These are phyloP conservation scores for Pyrrhia umbra DNA, from an alignment of 2,888 invertebrate species.

Conservation along the genomic window DNA sequence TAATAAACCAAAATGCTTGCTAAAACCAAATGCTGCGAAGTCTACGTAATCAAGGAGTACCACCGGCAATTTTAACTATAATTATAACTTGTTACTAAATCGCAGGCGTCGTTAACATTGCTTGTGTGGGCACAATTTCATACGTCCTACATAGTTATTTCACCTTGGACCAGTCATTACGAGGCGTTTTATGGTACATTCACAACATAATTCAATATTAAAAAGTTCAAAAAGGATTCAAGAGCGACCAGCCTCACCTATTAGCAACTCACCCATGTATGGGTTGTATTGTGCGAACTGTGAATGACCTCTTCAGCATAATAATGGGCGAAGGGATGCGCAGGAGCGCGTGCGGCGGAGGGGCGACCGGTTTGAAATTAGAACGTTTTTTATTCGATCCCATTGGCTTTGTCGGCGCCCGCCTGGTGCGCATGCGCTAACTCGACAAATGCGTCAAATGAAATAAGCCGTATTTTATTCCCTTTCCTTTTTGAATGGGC, in stretches of 20 bases:
- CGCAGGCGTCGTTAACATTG: conserved; percentile 43
- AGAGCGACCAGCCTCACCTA: conserved; percentile 76
- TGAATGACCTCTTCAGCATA: conserved; percentile 90
- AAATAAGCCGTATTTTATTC: conserved; percentile 89
- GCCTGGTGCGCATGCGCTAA: conserved; percentile 89
- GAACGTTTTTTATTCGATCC: conserved; percentile 87
- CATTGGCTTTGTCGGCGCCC: conserved; percentile 87
- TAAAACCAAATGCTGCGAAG: conserved; percentile 27
- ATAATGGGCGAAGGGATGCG: conserved; percentile 89
- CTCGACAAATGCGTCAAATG: conserved; percentile 89
- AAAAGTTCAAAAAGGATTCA: conserved; percentile 70
- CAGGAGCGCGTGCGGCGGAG: conserved; percentile 87
- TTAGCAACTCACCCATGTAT: conserved; percentile 79
- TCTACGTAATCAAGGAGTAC: conserved; percentile 52
- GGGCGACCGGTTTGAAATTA: conserved; percentile 90
- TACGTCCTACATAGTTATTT: conserved; percentile 54
- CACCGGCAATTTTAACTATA: conserved; percentile 32
- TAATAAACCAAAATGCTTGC: conserved; percentile 36
- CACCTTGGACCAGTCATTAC: conserved; percentile 51
- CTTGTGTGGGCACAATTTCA: conserved; percentile 57
- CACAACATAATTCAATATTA: conserved; percentile 40
- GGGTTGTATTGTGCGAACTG: conserved; percentile 88
- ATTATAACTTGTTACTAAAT: conserved; percentile 55
- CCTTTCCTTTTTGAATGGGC: conserved; percentile 81
- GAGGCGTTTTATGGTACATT: conserved; percentile 41